A percentile compares a stretch with the other conserved stretches of the same genome.
Conservation (phyloP, 2,113 vertebrate species). For the Cynopterus brachyotis region DNA sequence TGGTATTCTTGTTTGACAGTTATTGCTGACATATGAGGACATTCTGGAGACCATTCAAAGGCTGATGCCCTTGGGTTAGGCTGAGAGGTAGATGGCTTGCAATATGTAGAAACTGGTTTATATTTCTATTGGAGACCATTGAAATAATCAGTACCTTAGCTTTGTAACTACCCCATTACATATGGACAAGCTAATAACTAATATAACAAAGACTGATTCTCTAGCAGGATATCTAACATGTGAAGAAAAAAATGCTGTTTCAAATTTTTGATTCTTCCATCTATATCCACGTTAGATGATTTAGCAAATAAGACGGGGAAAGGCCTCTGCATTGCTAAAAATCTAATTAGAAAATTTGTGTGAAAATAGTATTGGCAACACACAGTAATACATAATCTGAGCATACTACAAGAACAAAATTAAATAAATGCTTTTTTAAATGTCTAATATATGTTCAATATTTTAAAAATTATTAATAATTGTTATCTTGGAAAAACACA, state of each 20-base stretch:
- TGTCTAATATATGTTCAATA: not conserved
- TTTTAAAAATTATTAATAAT: not conserved
- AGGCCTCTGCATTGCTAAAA: not conserved
- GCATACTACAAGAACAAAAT: not conserved
- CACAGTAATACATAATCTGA: not conserved
- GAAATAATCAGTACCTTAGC: not conserved
- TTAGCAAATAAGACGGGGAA: not conserved
- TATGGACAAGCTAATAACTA: not conserved
- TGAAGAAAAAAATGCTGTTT: not conserved
- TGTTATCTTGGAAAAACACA: not conserved
- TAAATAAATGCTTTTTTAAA: not conserved
- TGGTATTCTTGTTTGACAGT: constrained; percentile 57
- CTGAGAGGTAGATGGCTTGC: not conserved
- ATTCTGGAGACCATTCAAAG: constrained; percentile 41
- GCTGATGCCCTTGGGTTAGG: constrained; percentile 17
- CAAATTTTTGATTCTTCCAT: not conserved
- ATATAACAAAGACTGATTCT: not conserved
- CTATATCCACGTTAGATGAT: not conserved
- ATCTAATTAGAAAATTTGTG: not conserved
- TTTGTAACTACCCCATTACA: no score
- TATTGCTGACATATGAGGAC: constrained; percentile 43
- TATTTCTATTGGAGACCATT: not conserved
- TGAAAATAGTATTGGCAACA: not conserved
- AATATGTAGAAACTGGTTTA: not conserved
- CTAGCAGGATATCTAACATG: not conserved